phyloP scores from a whole-genome alignment of 2,113 vertebrate species.

The Agelaius phoeniceus region DNA sequence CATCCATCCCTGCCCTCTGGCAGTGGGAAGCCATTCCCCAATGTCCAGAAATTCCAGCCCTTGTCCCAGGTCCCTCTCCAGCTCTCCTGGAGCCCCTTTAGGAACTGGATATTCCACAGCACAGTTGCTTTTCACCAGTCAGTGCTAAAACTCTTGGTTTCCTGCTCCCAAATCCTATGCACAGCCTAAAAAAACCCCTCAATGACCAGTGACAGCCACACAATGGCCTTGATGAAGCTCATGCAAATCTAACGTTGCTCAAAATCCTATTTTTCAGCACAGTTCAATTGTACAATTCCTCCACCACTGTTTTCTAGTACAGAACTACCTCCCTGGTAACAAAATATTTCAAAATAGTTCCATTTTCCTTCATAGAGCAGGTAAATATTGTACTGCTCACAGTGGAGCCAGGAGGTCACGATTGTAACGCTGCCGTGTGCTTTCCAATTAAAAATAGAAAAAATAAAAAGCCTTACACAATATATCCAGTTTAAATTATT shows the following conservation, averaged over 20 bases:
- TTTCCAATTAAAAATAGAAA: slow-evolving; percentile 7
- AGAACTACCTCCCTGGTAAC: neutral
- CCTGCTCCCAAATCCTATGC: neutral
- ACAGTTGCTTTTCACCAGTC: neutral
- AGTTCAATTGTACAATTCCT: neutral
- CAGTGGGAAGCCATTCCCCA: neutral
- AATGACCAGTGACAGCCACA: neutral
- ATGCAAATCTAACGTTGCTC: neutral
- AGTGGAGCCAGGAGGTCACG: neutral
- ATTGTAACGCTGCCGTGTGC: accelerated
- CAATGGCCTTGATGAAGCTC: neutral
- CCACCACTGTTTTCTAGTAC: neutral
- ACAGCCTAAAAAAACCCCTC: neutral
- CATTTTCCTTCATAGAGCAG: neutral
- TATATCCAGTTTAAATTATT: neutral
- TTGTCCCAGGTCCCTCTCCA: neutral
- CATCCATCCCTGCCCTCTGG: accelerated
- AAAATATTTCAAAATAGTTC: slow-evolving; percentile 6
- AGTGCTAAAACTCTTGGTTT: neutral
- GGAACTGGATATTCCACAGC: neutral
- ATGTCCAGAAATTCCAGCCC: neutral
- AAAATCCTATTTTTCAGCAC: neutral
- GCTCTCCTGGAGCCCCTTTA: neutral
- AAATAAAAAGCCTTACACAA: neutral
- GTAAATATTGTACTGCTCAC: neutral